Conservation (phyloP, 2,888 invertebrate genomes). For the Choristoneura rosaceana region DNA sequence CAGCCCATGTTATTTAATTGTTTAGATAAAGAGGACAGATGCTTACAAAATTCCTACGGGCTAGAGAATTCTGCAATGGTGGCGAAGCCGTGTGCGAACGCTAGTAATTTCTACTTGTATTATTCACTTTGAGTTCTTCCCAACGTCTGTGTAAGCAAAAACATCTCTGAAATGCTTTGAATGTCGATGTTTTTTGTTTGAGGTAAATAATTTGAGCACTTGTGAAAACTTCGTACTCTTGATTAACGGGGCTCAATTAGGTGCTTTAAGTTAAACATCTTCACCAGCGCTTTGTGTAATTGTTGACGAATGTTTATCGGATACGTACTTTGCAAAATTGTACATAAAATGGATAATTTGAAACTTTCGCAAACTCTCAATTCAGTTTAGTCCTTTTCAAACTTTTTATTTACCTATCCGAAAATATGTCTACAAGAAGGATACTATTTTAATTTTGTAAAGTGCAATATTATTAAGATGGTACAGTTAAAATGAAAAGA, state of each 20-base stretch:
- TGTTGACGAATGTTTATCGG: slow-evolving; percentile 66
- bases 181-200: slow-evolving; percentile 81
- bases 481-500: slow-evolving; percentile 61
- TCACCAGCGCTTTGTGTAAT: slow-evolving; percentile 69
- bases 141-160: slow-evolving; percentile 76
- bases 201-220: slow-evolving; percentile 82
- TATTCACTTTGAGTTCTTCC: slow-evolving; percentile 71
- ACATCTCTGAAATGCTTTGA: slow-evolving; percentile 79
- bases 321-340: slow-evolving; percentile 43
- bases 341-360: slow-evolving; percentile 38
- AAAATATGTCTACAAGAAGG: slow-evolving; percentile 40
- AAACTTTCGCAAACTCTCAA: slow-evolving; percentile 36
- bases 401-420: slow-evolving; percentile 17
- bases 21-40: too few relatives aligned
- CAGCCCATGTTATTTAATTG: too few relatives aligned
- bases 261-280: slow-evolving; percentile 76
- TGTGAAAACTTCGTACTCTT: slow-evolving; percentile 80
- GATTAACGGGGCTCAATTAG: slow-evolving; percentile 82
- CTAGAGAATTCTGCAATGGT: too few relatives aligned
- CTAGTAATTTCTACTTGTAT: slow-evolving; percentile 69
- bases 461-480: slow-evolving; percentile 70
- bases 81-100: too few relatives aligned
- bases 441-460: slow-evolving; percentile 66
- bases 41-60: too few relatives aligned
- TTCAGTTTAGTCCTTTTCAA: slow-evolving; percentile 28